phyloP scores from a whole-genome alignment of 2,797 vertebrate genomes.

The Danio tinwini region DNA sequence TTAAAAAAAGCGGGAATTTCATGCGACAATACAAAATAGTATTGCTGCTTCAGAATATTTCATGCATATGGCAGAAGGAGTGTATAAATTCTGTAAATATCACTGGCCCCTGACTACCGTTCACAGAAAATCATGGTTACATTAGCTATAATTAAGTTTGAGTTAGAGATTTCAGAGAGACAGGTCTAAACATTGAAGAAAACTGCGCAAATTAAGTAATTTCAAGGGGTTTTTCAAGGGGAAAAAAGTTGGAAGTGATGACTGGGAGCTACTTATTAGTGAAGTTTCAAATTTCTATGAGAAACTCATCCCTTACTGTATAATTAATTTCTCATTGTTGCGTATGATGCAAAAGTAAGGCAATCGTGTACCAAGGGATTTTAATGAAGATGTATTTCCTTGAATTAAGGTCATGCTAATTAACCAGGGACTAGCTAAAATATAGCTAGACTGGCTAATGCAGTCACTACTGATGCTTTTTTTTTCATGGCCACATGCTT shows the following conservation, averaged over 20 bases:
- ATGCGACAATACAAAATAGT: no score
- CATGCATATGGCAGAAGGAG: no score
- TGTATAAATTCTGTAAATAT: no score
- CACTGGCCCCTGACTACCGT: no score
- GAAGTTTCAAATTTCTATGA: background rate
- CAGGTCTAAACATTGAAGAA: background rate
- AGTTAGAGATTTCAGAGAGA: no score
- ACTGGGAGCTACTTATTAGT: background rate
- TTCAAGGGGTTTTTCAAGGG: background rate
- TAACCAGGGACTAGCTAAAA: background rate
- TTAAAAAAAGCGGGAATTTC: no score
- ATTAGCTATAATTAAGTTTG: no score
- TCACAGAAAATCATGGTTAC: no score
- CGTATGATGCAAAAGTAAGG: constrained; percentile 47
- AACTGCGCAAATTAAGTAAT: background rate
- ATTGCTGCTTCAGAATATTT: no score
- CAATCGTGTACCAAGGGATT: constrained; percentile 11
- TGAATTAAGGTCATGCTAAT: constrained; percentile 35
- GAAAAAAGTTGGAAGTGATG: background rate
- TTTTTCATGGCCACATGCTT: background rate
- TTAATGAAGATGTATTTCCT: constrained; percentile 27
- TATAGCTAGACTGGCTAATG: background rate
- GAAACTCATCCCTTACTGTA: constrained; percentile 21
- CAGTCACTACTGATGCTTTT: background rate
- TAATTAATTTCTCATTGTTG: constrained; percentile 19